Evolutionary conservation across 2,797 vertebrate species (phyloP), one percentile per base, ranked within the genome.

Genomic region (Fringilla coelebs): DNA sequence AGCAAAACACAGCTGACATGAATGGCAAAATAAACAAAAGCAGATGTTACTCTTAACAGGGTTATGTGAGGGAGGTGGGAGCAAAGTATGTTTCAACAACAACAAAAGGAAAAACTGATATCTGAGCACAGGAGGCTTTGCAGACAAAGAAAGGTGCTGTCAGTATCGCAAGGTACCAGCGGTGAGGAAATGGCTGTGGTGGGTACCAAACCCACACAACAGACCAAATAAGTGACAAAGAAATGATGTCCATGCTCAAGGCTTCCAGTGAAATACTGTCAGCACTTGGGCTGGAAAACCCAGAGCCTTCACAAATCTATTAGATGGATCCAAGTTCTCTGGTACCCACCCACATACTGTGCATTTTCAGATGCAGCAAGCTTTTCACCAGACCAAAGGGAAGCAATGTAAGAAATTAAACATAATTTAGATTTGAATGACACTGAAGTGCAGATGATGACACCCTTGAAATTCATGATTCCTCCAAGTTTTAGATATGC

Each of bases 21-120:
- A 90, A 68, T 34, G 48, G 38, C 40, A 73, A 68, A 82, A 94
- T 63, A 94, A 95, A 93, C 46, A 88, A 89, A 95, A 91, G 28
- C 84, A 94, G 84, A 91, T 89, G 82, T 82, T 82, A 40, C 46
- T 91, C 54, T 87, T 85, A 41, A 83, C 25, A 28, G 31, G 75
- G 65, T 41, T 54, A 73, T 31, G 12, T 41, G 74, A 89, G 70
- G 16, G 51, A 78, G 29, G 17, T 41, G 11, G 20, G 78, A 81
- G 21, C 14, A 76, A 81, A 94, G 32, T 38, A 9, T 26, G 3
- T 85, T 80, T 88, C 8, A 5, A 61, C 31, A 90, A 48, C 25
- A 84, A 21, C 45, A 43, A 77, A 72, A 62, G 14, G 52, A 74
- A 74, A 79, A 74, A 46, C 34, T 72, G 31, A 8, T 74, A 65